A percentile compares a stretch with the other conserved stretches of the same genome.
phyloP scores from a whole-genome alignment of 2,113 vertebrate species.

The Naja naja region DNA sequence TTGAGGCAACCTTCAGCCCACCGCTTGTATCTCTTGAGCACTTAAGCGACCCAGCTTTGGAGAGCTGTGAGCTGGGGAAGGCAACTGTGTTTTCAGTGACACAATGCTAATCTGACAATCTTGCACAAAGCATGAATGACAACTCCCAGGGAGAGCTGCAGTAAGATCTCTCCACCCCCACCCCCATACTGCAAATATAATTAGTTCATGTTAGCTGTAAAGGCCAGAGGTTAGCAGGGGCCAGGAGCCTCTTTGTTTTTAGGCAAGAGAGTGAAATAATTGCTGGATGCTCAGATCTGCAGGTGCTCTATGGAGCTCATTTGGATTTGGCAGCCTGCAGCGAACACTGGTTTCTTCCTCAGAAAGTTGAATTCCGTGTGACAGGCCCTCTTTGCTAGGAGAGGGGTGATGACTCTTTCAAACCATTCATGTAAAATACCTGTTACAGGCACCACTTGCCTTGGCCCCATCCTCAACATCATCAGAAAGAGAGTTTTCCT shows the following conservation, averaged over 20 bases:
- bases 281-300: conserved; percentile 81
- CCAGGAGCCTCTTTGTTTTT: conserved; percentile 83
- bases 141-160: conserved; percentile 70
- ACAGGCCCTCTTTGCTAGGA: conserved; percentile 83
- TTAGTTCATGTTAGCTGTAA: conserved; percentile 97
- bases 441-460: conserved; percentile 60
- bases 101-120: conserved; percentile 68
- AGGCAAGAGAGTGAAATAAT: conserved; percentile 91
- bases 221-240: conserved; percentile 87
- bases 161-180: conserved; percentile 43
- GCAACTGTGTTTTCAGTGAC: conserved; percentile 61
- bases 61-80: conserved; percentile 77
- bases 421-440: conserved; percentile 61
- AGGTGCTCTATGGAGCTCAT: conserved; percentile 88
- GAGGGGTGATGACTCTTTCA: conserved; percentile 73
- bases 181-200: conserved; percentile 76
- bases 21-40: conserved; percentile 54
- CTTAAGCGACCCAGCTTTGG: conserved; percentile 60
- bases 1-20: conserved; percentile 49
- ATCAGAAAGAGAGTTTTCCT: conserved; percentile 3
- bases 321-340: conserved; percentile 78
- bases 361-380: conserved; percentile 73
- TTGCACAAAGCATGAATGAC: conserved; percentile 77
- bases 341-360: conserved; percentile 72
- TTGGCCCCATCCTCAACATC: conserved; percentile 29